A percentile compares a stretch with the other conserved stretches of the same genome.
These are phyloP conservation scores for Scaptomyza pallida DNA, from an alignment of 1,140 invertebrate genomes.

Conservation along the genomic window DNA sequence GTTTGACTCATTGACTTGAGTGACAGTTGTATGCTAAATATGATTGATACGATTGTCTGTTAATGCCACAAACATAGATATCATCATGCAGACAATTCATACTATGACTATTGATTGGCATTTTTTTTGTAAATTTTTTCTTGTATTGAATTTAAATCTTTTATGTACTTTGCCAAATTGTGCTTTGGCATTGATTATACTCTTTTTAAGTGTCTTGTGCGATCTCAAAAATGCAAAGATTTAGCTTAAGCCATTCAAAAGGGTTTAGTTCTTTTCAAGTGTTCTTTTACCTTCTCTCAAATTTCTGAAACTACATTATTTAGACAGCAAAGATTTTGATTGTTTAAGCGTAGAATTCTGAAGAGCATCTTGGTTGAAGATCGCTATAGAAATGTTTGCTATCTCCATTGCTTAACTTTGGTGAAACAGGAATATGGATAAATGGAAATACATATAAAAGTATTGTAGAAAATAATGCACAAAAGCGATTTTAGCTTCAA, in stretches of 20 bases:
- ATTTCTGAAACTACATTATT: not conserved
- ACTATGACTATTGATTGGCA: constrained; percentile 42
- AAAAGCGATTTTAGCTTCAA: too few relatives aligned
- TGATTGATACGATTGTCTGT: constrained; percentile 64
- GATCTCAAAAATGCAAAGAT: not conserved
- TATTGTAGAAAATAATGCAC: too few relatives aligned
- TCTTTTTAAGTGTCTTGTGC: not conserved
- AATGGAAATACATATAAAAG: too few relatives aligned
- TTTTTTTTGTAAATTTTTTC: not conserved
- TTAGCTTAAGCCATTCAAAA: not conserved
- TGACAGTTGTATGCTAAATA: constrained; percentile 73
- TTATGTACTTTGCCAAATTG: constrained; percentile 2
- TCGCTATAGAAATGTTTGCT: too few relatives aligned
- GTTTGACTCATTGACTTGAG: constrained; percentile 20
- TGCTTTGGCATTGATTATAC: constrained; percentile 24
- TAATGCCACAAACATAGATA: constrained; percentile 39
- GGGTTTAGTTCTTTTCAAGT: not conserved
- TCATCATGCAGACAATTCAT: constrained; percentile 38
- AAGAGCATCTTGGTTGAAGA: too few relatives aligned
- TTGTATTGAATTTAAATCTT: constrained; percentile 13
- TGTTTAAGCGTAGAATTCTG: too few relatives aligned
- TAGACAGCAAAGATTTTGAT: too few relatives aligned
- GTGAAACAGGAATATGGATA: too few relatives aligned
- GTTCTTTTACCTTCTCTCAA: constrained; percentile 1
- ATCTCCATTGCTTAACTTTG: too few relatives aligned